Evolutionary conservation across 2,888 invertebrate species (phyloP), one percentile per base, ranked within the genome.

Genomic region (Argyresthia albistria): DNA sequence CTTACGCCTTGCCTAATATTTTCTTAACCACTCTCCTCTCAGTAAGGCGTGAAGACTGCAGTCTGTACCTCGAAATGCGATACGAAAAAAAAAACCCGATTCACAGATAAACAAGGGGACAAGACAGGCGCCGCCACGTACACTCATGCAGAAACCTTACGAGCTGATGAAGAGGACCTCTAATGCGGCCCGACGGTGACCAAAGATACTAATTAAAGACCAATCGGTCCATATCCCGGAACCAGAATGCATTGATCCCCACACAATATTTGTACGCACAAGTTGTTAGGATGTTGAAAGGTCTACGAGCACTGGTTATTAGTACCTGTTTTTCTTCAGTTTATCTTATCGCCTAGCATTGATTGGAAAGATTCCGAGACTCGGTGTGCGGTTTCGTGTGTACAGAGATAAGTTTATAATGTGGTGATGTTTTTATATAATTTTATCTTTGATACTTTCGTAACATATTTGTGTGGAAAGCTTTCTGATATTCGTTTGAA

Each of bases 111-210:
- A 43, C 36, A 36, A 11, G 39, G 42, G n/a, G 8, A 8, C 9
- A 45, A 47, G 42, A 43, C 73, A 74, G 84, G 81, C 86, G 84
- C 83, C 86, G 70, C 63, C 65, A 59, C 54, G 59, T 60, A 57
- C 70, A 64, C 61, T 83, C 83, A 83, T 76, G 86, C 84, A 82
- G 84, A 82, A 83, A 83, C 35, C 46, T 12, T 35, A 69, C 71
- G 66, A 70, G 63, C 77, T 87, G 87, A 87, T 83, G 83, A 77
- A 87, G 80, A 81, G 84, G 78, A 70, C 69, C 65, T 72, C 74
- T 86, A 86, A 87, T 83, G 72, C 73, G 73, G 71, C 62, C 61
- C 77, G 86, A 87, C 86, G 83, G 82, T 79, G 79, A 80, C 80
- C 76, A 76, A 73, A 73, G 67, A 76, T 72, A 76, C 84, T 86